Evolutionary conservation across 2,797 vertebrate genomes (phyloP).

Genomic region (Gila robusta): DNA sequence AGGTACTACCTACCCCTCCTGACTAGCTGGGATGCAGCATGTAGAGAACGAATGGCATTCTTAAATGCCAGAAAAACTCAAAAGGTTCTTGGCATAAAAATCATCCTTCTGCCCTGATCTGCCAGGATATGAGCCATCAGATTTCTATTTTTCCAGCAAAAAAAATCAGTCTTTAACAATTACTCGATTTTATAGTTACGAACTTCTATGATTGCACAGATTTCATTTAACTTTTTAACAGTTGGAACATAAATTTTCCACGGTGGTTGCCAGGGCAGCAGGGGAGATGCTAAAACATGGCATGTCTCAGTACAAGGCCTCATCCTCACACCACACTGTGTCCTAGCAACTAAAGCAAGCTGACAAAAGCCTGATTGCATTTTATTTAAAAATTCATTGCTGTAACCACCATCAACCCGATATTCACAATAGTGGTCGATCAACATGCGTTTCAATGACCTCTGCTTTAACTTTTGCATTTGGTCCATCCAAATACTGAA

Average conservation of each 20-base stretch:
- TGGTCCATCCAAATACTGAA: background rate
- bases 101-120: background rate
- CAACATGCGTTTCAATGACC: background rate
- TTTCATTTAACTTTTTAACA: constrained; percentile 11
- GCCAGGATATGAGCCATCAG: background rate
- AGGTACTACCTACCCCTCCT: background rate
- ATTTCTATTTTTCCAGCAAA: background rate
- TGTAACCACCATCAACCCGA: background rate
- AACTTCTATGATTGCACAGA: constrained; percentile 3
- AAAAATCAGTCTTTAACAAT: background rate
- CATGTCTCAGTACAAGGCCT: constrained; percentile 48
- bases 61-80: constrained; percentile 9
- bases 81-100: background rate
- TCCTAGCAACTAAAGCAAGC: constrained; percentile 68
- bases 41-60: background rate
- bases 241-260: constrained; percentile 19
- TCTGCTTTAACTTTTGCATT: background rate
- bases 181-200: background rate
- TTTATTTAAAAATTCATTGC: background rate
- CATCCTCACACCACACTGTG: constrained; percentile 61
- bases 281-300: constrained; percentile 47
- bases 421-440: background rate
- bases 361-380: background rate
- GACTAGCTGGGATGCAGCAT: background rate
- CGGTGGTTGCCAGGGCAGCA: constrained; percentile 57